Evolutionary conservation across 2,113 vertebrate species (phyloP), one percentile per base, ranked within the genome.

Genomic region (Sardina pilchardus): DNA sequence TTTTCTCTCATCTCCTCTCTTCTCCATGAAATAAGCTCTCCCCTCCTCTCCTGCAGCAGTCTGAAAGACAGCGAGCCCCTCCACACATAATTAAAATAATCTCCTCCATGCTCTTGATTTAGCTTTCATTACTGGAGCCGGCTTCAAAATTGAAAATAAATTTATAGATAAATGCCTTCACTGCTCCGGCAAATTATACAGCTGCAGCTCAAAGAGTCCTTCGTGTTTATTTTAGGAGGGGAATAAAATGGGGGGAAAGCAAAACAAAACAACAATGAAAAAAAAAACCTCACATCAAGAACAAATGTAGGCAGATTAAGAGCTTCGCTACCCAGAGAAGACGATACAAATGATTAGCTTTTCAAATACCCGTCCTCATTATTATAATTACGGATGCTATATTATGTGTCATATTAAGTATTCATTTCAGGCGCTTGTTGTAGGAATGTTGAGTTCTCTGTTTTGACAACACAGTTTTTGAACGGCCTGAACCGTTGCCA

Each of bases 91-190:
- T 95, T 94, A 94, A 93, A 94, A 94, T 94, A 94, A 95, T 94
- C 94, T 94, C 93, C 94, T 94, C 92, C 92, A 90, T 92, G 88
- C 92, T 93, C 92, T 94, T 93, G 92, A 93, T 95, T 94, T 93
- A 92, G 92, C 91, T 94, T 94, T 93, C 92, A 92, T 92, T 93
- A 94, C 92, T 90, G 92, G 92, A 93, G 92, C 92, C 90, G 88
- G 94, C 92, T 93, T 94, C 92, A 93, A 94, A 78, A 94, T 95
- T 94, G 93, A 94, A 95, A 95, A 94, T 93, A 94, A 93, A 94
- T 94, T 93, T 94, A 92, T 92, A 94, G 94, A 95, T 94, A 94
- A 95, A 94, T 93, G 92, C 90, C 87, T 93, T 89, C 84, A 89
- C 93, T 91, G 92, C 93, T 91, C 90, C 85, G 89, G 91, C 93